Evolutionary conservation across 2,888 invertebrate genomes (phyloP), one percentile per base, ranked within the genome.

Genomic region (Eristalinus aeneus): DNA sequence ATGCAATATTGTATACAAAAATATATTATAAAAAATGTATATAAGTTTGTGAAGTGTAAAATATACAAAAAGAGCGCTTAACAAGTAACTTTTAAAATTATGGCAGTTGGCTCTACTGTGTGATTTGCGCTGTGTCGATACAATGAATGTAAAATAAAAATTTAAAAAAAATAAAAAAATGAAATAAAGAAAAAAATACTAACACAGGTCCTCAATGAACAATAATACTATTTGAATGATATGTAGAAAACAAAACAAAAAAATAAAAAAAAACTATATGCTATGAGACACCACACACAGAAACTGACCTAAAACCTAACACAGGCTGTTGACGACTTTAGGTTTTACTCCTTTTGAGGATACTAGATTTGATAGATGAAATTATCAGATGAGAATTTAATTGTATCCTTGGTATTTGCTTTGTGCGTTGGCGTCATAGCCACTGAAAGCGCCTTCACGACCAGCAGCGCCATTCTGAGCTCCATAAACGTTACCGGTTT

Each of bases 401-500:
- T 91, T 91, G 74, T 91, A 91, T 58, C 91, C 91, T 74, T 89
- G 90, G 89, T 90, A 90, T 82, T 91, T 90, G 88, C 90, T 90
- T 85, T 89, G 88, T 5, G 85, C 77, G 39, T 71, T 88, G 53
- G 81, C 73, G 67, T 87, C 83, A 12, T 87, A 87, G 10, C 88
- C 78, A 65, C 82, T 71, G 79, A 79, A 84, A n/a, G 69, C 67
- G 39, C 88, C 88, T 56, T 73, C 88, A 77, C 89, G 89, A 69
- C 84, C 81, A 20, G 76, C 80, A 82, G 63, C 69, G 56, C 89
- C 89, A 36, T 89, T 89, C 16, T 88, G 89, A 36, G 83, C 89
- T 32, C 90, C 88, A 53, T 89, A 89, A 3, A 92, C 91, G 72
- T 90, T 90, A 58, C 93, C 93, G 32, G 93, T 93, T 89, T 95